phyloP scores from a whole-genome alignment of 2,888 invertebrate genomes.

The Aethes cnicana region DNA sequence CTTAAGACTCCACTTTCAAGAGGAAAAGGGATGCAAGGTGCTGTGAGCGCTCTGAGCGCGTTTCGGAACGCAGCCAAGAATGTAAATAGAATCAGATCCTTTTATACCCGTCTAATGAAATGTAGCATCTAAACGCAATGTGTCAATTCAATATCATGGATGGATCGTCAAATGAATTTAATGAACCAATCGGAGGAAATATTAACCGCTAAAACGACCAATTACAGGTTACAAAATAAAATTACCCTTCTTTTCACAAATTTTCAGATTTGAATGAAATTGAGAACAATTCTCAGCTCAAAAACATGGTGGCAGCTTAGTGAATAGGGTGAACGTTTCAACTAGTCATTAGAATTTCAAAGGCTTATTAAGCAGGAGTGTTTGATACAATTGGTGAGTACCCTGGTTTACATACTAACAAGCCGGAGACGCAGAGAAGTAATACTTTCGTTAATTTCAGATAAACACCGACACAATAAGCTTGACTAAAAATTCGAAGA shows the following conservation, averaged over 20 bases:
- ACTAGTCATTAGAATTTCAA: conserved; percentile 68
- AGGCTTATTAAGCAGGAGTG: conserved; percentile 80
- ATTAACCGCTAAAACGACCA: too few relatives aligned
- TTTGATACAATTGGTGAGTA: conserved; percentile 80
- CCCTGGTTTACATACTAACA: conserved; percentile 13
- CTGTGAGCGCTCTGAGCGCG: too few relatives aligned
- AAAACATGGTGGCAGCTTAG: conserved; percentile 80
- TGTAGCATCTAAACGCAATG: conserved; percentile 8
- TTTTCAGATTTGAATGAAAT: conserved; percentile 31
- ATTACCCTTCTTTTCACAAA: not conserved
- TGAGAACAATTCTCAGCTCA: conserved; percentile 39
- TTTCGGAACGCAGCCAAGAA: too few relatives aligned
- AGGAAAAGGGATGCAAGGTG: too few relatives aligned
- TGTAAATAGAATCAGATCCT: too few relatives aligned
- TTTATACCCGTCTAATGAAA: too few relatives aligned
- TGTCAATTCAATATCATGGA: not conserved
- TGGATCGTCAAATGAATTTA: conserved; percentile 1
- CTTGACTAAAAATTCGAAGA: conserved; percentile 70
- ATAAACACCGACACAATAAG: conserved; percentile 78
- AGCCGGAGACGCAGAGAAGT: conserved; percentile 28
- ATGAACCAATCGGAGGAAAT: conserved; percentile 10
- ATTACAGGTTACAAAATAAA: not conserved
- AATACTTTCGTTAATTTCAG: conserved; percentile 46
- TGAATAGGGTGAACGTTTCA: conserved; percentile 68
- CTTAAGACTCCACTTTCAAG: too few relatives aligned